Conservation (phyloP, 37 sponge, comb jelly and placozoan genomes). For the Diacarnus erythraeanus region DNA sequence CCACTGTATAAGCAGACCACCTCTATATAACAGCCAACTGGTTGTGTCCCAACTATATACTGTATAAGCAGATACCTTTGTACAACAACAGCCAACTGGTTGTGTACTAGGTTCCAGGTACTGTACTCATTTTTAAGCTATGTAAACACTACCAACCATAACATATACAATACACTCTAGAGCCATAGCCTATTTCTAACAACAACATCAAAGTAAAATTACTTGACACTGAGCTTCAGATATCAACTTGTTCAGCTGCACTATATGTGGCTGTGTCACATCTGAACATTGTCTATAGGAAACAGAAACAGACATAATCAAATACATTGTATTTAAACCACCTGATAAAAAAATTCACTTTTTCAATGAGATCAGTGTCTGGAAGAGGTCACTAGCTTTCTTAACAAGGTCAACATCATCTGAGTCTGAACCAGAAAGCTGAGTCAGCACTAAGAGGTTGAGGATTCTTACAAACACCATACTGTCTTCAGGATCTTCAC, state of each 20-base stretch:
- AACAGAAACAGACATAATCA: too few relatives aligned
- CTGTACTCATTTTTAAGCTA: too few relatives aligned
- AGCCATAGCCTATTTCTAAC: too few relatives aligned
- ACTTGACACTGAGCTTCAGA: slow-evolving; percentile 4
- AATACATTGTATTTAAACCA: neutral
- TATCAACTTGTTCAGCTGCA: neutral
- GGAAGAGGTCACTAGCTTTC: neutral
- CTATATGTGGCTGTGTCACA: neutral
- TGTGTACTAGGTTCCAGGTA: too few relatives aligned
- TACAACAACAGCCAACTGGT: too few relatives aligned
- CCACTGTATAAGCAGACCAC: too few relatives aligned
- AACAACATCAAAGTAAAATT: neutral
- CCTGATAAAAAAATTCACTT: neutral
- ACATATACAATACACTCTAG: too few relatives aligned
- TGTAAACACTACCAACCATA: too few relatives aligned
- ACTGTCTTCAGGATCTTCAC: neutral
- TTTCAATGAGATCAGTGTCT: neutral
- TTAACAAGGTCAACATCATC: neutral
- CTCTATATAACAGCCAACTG: too few relatives aligned
- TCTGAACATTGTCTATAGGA: neutral
- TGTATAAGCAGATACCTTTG: too few relatives aligned
- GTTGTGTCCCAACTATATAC: too few relatives aligned
- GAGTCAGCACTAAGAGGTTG: neutral
- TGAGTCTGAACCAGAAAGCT: neutral
- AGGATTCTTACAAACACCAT: neutral